A percentile compares a stretch with the other conserved stretches of the same genome.
These are phyloP conservation scores for Eupithecia vulgata DNA, from an alignment of 2,888 invertebrate species.

Conservation along the genomic window DNA sequence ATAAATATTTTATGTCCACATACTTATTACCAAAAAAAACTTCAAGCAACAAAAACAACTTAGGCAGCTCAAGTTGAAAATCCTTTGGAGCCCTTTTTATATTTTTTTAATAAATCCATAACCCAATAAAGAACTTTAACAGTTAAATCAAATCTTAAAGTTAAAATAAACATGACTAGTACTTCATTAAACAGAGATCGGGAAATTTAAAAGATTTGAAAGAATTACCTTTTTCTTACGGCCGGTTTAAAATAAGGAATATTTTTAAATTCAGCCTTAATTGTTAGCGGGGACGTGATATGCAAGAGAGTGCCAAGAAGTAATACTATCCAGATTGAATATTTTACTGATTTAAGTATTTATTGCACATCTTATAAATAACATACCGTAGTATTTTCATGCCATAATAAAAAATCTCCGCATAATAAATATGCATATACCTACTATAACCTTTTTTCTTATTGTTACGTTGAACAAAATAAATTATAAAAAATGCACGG, in stretches of 20 bases:
- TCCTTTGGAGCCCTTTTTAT: not conserved
- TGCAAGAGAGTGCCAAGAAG: constrained; percentile 53
- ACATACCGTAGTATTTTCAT: too few species aligned
- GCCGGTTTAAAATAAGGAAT: constrained; percentile 69
- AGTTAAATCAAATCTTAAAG: constrained; percentile 67
- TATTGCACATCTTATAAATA: too few species aligned
- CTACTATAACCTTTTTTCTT: too few species aligned
- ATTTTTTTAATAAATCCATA: constrained; percentile 35
- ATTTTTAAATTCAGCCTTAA: constrained; percentile 76
- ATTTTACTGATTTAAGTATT: too few species aligned
- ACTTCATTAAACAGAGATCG: constrained; percentile 78
- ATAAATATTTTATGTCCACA: too few species aligned
- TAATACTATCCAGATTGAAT: not conserved
- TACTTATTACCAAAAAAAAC: not conserved
- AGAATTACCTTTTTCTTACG: constrained; percentile 73
- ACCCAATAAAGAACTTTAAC: constrained; percentile 63
- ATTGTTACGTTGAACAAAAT: too few species aligned
- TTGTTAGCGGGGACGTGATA: constrained; percentile 63
- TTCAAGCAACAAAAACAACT: too few species aligned
- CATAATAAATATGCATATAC: too few species aligned
- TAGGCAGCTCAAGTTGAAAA: too few species aligned
- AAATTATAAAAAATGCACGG: too few species aligned
- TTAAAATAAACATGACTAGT: constrained; percentile 74
- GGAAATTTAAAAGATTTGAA: constrained; percentile 72
- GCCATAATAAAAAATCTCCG: too few species aligned